Base-by-base conservation (phyloP, 2,113 vertebrate species). In the Oreocharis arfaki region DNA sequence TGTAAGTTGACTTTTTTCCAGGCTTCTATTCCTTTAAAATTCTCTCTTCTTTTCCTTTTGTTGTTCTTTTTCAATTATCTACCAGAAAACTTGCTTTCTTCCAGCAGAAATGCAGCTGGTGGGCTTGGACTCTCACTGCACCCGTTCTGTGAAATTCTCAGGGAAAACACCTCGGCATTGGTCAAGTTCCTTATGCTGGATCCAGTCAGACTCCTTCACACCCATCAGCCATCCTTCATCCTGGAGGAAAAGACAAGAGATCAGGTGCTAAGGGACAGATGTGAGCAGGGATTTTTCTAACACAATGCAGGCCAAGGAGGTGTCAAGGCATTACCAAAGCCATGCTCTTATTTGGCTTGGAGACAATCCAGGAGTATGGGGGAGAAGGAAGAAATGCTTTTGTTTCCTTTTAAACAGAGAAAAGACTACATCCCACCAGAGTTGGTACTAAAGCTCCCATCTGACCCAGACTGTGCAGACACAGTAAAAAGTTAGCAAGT, bases 151-250 rank as follows among this genome's bases (percentile, higher is more conserved):
- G 97, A 99, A 99, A 98, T 99, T 99, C 97, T 99, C 99, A 0
- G 99, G 99, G 97, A 99, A 99, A 96, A 99, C 99, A 4, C 99
- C 99, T 97, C 98, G 98, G 95, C 97, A 95, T 22, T 98, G 96
- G 87, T 98, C 96, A 44, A 98, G 97, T 84, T 98, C 98, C 98
- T 99, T 99, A 84, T 95, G 98, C 98, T 99, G 98, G 78, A 98
- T 96, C 99, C 99, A 99, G 91, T 99, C 98, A 2, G 97, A 96
- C 91, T 99, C 98, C 97, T 98, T 99, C 63, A 99, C 96, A 3
- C 99, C 99, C 98, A 99, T 99, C 96, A 99, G 98, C 99, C 99
- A 99, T 90, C 99, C 99, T 20, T 99, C 99, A 7, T 99, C 99
- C 99, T 99, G 83, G 84, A 75, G 60, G 37, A 71, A 71, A 73